Percentiles rank a stretch among this genome's conserved stretches.
Conservation (phyloP, 1,140 invertebrate genomes). For the Trichonephila clavata region DNA sequence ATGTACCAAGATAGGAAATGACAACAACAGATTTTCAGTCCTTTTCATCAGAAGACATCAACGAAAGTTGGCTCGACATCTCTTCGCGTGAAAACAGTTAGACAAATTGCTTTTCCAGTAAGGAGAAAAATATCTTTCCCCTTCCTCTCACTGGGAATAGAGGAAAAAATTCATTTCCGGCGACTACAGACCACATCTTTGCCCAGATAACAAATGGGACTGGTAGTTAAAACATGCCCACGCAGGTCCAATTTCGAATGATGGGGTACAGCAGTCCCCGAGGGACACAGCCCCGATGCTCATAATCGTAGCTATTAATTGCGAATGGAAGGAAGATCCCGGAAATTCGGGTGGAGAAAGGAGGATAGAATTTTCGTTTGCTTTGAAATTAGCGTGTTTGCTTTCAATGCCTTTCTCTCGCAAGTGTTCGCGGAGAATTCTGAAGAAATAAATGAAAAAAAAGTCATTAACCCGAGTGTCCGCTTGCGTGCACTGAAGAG, state of each 20-base stretch:
- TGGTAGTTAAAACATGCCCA: constrained; percentile 14
- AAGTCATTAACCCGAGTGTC: constrained; percentile 31
- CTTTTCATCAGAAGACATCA: too few relatives aligned
- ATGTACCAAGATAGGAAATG: too few relatives aligned
- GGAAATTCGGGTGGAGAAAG: not conserved
- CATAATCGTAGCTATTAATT: constrained; percentile 36
- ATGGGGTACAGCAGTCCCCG: not conserved
- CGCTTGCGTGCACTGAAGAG: not conserved
- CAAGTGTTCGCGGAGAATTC: not conserved
- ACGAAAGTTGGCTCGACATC: not conserved
- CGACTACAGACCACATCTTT: not conserved
- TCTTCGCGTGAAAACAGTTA: not conserved
- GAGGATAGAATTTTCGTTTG: not conserved
- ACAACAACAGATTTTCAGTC: too few relatives aligned
- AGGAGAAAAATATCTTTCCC: not conserved
- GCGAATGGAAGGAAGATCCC: not conserved
- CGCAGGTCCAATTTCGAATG: not conserved
- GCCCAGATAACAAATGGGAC: not conserved
- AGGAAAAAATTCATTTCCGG: constrained; percentile 6
- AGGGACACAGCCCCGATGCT: not conserved
- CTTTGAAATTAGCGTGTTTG: constrained; percentile 50
- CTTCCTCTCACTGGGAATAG: not conserved
- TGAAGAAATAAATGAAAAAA: not conserved
- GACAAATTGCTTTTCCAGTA: constrained; percentile 1
- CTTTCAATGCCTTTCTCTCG: not conserved